These are phyloP conservation scores for Dendroctonus valens DNA, from an alignment of 1,140 invertebrate species.

Conservation along the genomic window DNA sequence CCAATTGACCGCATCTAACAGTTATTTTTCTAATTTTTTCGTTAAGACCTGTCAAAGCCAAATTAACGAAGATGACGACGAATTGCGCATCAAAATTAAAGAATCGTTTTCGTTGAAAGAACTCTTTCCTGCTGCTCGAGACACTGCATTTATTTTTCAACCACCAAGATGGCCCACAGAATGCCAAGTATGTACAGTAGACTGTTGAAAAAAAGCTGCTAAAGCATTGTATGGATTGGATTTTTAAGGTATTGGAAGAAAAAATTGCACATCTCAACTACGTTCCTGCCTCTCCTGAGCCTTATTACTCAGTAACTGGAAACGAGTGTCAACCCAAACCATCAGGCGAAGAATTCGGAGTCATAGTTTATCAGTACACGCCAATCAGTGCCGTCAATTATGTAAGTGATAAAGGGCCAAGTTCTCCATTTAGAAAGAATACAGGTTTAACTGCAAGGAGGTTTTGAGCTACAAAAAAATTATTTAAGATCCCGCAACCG, in stretches of 20 bases:
- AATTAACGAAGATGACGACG: conserved; percentile 30
- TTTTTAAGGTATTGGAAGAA: conserved; percentile 75
- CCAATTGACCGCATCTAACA: conserved; percentile 27
- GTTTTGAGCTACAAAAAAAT: too few species aligned
- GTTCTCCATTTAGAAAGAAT: neutral
- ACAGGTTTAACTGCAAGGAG: too few species aligned
- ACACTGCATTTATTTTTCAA: conserved; percentile 65
- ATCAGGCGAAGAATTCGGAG: conserved; percentile 80
- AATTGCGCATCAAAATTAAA: conserved; percentile 30
- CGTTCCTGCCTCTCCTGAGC: conserved; percentile 69
- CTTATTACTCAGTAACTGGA: conserved; percentile 75
- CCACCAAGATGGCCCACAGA: conserved; percentile 83
- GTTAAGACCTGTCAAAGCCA: conserved; percentile 24
- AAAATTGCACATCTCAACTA: conserved; percentile 75
- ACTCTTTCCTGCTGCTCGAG: conserved; percentile 65
- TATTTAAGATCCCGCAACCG: too few species aligned
- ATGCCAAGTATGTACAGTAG: conserved; percentile 66
- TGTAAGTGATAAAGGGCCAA: conserved; percentile 60
- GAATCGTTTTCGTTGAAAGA: conserved; percentile 54
- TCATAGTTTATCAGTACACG: conserved; percentile 82
- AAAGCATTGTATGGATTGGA: too few species aligned
- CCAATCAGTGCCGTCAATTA: conserved; percentile 85
- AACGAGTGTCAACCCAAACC: conserved; percentile 80
- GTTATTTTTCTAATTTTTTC: conserved; percentile 39
- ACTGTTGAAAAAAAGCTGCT: too few species aligned